Conservation (phyloP, 2,888 invertebrate species). For the Drosophila koepferae region DNA sequence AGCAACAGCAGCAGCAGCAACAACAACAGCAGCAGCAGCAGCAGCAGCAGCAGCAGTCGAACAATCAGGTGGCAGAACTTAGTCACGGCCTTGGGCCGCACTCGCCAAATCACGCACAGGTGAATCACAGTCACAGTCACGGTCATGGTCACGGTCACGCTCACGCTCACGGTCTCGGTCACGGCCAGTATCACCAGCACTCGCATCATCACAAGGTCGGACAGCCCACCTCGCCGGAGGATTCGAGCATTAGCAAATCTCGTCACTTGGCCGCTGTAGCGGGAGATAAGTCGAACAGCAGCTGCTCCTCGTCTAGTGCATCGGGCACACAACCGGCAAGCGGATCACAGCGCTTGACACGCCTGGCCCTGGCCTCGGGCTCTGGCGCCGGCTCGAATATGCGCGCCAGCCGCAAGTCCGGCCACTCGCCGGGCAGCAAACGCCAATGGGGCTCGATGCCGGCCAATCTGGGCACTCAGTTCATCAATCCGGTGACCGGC, state of each 20-base stretch:
- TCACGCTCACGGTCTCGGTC: conserved; percentile 11
- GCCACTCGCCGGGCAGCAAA: conserved; percentile 87
- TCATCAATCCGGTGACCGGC: conserved; percentile 96
- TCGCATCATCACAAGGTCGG: conserved; percentile 48
- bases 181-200: conserved; percentile 29
- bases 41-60: conserved; percentile 70
- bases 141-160: conserved; percentile 33
- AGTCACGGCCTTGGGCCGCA: conserved; percentile 86
- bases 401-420: conserved; percentile 78
- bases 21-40: conserved; percentile 10
- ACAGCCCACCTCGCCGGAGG: conserved; percentile 29
- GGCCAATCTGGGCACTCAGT: conserved; percentile 93
- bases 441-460: conserved; percentile 93
- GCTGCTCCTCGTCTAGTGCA: conserved; percentile 49
- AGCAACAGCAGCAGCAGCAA: conserved; percentile 32
- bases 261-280: conserved; percentile 28
- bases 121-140: conserved; percentile 34
- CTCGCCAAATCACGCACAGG: conserved; percentile 31
- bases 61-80: conserved; percentile 86
- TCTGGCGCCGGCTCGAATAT: conserved; percentile 35
- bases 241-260: conserved; percentile 26
- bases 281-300: conserved; percentile 53
- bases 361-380: conserved; percentile 45
- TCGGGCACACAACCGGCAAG: conserved; percentile 35
- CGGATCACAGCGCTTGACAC: conserved; percentile 70